Percentiles rank a stretch among this genome's conserved stretches.
Conservation (phyloP, 2,888 invertebrate species). For the Nipponacmea schrenckii region DNA sequence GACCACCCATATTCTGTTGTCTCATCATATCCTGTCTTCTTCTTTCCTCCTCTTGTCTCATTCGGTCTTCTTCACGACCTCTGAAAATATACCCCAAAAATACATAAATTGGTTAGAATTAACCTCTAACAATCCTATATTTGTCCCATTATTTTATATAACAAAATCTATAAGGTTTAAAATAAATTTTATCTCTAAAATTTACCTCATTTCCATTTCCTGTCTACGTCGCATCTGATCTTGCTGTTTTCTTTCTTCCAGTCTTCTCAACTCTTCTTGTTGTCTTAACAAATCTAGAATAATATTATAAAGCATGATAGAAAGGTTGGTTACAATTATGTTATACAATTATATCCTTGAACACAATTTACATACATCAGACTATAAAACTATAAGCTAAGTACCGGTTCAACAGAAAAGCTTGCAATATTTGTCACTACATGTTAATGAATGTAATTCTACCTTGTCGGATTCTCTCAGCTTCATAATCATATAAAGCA, state of each 20-base stretch:
- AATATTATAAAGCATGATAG: too few relatives aligned
- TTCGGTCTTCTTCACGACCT: conserved; percentile 42
- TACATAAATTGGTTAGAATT: neutral
- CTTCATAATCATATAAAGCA: conserved; percentile 96
- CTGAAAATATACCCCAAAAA: conserved; percentile 20
- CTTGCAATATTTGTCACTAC: too few relatives aligned
- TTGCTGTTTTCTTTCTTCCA: conserved; percentile 67
- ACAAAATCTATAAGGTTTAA: too few relatives aligned
- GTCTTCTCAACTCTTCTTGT: conserved; percentile 69
- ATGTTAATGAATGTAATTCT: conserved; percentile 8
- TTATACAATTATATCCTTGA: too few relatives aligned
- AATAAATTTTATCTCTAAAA: neutral
- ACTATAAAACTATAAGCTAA: too few relatives aligned
- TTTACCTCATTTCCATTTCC: conserved; percentile 61
- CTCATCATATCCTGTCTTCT: conserved; percentile 46
- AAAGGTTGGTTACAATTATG: neutral
- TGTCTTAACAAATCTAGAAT: conserved; percentile 68
- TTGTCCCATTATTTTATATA: too few relatives aligned
- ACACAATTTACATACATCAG: too few relatives aligned
- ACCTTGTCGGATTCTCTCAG: conserved; percentile 89
- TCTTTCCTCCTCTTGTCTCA: conserved; percentile 41
- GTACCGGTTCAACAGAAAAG: too few relatives aligned
- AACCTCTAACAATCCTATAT: too few relatives aligned
- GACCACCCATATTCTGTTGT: conserved; percentile 38
- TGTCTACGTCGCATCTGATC: conserved; percentile 57